Conservation (phyloP, 1,140 invertebrate species). For the Drosophila biarmipes region DNA sequence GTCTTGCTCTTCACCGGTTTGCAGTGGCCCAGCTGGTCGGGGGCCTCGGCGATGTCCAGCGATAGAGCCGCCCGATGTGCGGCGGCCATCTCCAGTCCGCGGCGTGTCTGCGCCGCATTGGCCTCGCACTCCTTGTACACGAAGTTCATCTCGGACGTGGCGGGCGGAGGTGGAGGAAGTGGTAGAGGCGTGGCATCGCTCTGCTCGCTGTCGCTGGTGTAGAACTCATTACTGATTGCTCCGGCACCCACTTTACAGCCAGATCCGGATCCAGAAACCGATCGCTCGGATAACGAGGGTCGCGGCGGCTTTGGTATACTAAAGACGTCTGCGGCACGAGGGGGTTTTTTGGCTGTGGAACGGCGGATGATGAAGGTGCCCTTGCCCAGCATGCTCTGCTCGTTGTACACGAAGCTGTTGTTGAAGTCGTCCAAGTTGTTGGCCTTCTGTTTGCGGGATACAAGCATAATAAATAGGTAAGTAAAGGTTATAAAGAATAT, state of each 20-base stretch:
- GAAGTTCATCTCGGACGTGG: slow-evolving; percentile 55
- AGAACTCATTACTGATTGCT: slow-evolving; percentile 73
- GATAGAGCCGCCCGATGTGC: slow-evolving; percentile 64
- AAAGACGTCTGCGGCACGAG: slow-evolving; percentile 65
- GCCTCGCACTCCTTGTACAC: slow-evolving; percentile 70
- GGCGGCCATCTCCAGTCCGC: slow-evolving; percentile 62
- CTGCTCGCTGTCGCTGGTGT: slow-evolving; percentile 67
- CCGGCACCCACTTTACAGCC: slow-evolving; percentile 25
- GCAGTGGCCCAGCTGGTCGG: slow-evolving; percentile 47
- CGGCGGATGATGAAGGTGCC: slow-evolving; percentile 78
- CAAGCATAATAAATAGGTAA: neutral
- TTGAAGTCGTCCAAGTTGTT: slow-evolving; percentile 54
- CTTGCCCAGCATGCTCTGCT: slow-evolving; percentile 76
- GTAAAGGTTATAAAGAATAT: neutral
- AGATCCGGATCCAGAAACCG: neutral
- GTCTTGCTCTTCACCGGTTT: slow-evolving; percentile 66
- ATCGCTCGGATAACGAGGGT: slow-evolving; percentile 42
- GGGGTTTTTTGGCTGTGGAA: slow-evolving; percentile 68
- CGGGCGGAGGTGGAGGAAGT: slow-evolving; percentile 33
- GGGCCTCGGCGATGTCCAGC: slow-evolving; percentile 66
- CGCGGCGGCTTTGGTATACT: slow-evolving; percentile 66
- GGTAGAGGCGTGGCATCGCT: slow-evolving; percentile 55
- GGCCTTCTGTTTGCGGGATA: slow-evolving; percentile 6
- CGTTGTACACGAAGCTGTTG: slow-evolving; percentile 60
- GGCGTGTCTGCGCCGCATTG: slow-evolving; percentile 49